phyloP scores from a whole-genome alignment of 2,888 invertebrate species.

The Portevinia maculata region DNA sequence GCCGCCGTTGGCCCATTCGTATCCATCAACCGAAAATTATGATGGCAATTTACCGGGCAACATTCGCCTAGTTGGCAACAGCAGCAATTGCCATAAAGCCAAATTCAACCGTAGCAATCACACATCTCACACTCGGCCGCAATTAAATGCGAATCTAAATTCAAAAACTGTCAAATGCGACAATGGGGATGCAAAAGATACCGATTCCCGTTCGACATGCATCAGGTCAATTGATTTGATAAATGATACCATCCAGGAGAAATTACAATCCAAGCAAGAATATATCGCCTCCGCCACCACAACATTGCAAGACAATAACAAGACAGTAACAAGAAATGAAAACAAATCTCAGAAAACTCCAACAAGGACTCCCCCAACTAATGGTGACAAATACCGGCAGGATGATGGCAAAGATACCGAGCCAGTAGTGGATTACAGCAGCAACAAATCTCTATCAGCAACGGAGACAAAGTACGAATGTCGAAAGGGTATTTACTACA shows the following conservation, averaged over 20 bases:
- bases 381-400: conserved; percentile 68
- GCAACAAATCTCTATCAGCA: conserved; percentile 68
- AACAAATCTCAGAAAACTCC: conserved; percentile 62
- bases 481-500: conserved; percentile 77
- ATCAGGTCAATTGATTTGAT: conserved; percentile 78
- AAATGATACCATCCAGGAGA: conserved; percentile 66
- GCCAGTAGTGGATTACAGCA: conserved; percentile 38
- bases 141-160: conserved; percentile 59
- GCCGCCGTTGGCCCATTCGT: conserved; percentile 39
- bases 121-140: conserved; percentile 46
- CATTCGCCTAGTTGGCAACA: conserved; percentile 42
- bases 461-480: conserved; percentile 62
- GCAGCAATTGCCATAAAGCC: conserved; percentile 31
- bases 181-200: conserved; percentile 75
- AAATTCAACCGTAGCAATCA: conserved; percentile 49
- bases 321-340: conserved; percentile 71
- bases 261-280: conserved; percentile 71
- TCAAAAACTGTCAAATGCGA: conserved; percentile 25
- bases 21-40: conserved; percentile 65
- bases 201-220: conserved; percentile 78
- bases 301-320: conserved; percentile 49
- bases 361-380: conserved; percentile 42
- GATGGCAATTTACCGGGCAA: conserved; percentile 54
- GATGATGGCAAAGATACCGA: conserved; percentile 39
- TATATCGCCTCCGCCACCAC: conserved; percentile 32